A percentile compares a stretch with the other conserved stretches of the same genome.
These are phyloP conservation scores for Eubasilissa regina DNA, from an alignment of 1,140 invertebrate species.

Conservation along the genomic window DNA sequence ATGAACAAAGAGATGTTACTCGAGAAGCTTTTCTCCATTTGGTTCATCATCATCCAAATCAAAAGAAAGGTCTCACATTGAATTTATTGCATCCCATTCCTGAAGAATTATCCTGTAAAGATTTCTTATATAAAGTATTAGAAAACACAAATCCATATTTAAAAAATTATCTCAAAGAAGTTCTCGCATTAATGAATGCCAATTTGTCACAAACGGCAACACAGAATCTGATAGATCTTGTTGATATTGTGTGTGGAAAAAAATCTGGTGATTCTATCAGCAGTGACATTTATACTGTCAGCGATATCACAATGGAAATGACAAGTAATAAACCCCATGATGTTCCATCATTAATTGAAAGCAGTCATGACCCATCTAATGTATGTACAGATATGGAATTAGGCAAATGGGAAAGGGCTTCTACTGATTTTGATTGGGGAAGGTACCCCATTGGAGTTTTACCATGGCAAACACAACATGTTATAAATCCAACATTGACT, in stretches of 20 bases:
- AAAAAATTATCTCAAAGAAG: conserved; percentile 64
- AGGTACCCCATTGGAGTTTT: conserved; percentile 65
- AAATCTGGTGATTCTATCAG: conserved; percentile 30
- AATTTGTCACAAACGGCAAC: conserved; percentile 60
- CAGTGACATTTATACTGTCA: conserved; percentile 29
- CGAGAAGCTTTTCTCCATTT: conserved; percentile 12
- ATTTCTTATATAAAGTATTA: conserved; percentile 65
- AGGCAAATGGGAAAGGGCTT: conserved; percentile 62
- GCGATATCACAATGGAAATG: conserved; percentile 19
- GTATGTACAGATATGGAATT: conserved; percentile 53
- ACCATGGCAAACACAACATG: conserved; percentile 64
- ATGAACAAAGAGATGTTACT: not conserved
- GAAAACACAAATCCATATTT: conserved; percentile 66
- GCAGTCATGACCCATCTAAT: not conserved
- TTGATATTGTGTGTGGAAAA: conserved; percentile 63
- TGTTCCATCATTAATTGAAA: conserved; percentile 3
- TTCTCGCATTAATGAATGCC: conserved; percentile 65
- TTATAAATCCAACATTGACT: conserved; percentile 17
- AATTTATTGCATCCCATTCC: conserved; percentile 65
- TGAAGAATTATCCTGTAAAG: conserved; percentile 62
- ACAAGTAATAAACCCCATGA: too few species aligned
- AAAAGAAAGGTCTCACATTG: conserved; percentile 63
- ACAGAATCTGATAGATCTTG: conserved; percentile 64
- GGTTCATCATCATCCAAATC: conserved; percentile 62
- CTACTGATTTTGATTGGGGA: conserved; percentile 62